Conservation (phyloP, 1,140 invertebrate genomes). For the Pseudoatta argentina region DNA sequence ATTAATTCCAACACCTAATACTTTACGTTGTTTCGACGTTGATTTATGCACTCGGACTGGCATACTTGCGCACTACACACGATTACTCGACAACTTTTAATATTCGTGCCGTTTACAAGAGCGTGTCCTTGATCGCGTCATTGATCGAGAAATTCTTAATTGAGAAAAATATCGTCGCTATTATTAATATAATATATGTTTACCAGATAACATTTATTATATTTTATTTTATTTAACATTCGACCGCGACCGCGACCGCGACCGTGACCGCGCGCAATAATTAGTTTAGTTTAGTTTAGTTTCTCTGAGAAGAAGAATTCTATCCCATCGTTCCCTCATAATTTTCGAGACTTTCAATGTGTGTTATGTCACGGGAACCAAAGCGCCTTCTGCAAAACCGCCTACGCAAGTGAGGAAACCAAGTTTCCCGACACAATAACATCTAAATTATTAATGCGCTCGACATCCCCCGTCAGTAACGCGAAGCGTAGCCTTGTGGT, state of each 20-base stretch:
- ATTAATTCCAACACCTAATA: no score
- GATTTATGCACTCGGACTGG: constrained; percentile 40
- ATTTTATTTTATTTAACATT: background rate
- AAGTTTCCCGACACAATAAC: constrained; percentile 33
- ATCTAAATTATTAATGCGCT: constrained; percentile 48
- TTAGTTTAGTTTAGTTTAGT: background rate
- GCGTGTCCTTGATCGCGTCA: background rate
- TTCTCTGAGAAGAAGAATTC: background rate
- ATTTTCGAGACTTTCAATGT: background rate
- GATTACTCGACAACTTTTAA: constrained; percentile 51
- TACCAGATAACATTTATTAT: background rate
- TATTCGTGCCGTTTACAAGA: constrained; percentile 27
- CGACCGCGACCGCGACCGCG: no score
- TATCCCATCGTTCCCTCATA: background rate
- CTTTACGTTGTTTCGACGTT: constrained; percentile 48
- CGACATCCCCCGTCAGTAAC: constrained; percentile 8
- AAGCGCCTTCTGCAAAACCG: background rate
- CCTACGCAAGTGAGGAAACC: constrained; percentile 25
- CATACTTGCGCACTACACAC: constrained; percentile 6
- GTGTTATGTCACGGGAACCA: background rate
- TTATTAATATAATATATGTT: background rate
- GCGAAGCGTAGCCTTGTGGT: constrained; percentile 7
- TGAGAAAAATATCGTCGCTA: background rate
- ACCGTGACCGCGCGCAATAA: background rate
- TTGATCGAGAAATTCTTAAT: constrained; percentile 26